These are phyloP conservation scores for Coreoperca whiteheadi DNA, from an alignment of 2,113 vertebrate genomes.

Conservation along the genomic window DNA sequence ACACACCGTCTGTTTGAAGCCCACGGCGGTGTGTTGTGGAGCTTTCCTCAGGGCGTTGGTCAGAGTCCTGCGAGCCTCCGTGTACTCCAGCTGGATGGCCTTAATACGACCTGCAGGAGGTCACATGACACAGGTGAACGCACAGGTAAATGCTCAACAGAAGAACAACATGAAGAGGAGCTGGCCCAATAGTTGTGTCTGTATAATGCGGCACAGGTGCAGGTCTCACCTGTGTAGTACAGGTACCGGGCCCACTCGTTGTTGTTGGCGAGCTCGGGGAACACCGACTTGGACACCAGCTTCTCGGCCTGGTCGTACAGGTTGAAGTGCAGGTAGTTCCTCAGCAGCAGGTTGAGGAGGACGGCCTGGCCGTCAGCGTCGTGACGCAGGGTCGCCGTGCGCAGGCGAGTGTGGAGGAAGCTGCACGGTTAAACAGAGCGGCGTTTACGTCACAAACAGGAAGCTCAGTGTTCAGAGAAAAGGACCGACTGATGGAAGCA, in stretches of 20 bases:
- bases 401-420: conserved; percentile 93
- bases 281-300: conserved; percentile 96
- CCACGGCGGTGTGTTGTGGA: conserved; percentile 96
- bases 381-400: conserved; percentile 94
- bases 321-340: conserved; percentile 97
- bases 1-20: conserved; percentile 97
- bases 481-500: no score
- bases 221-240: conserved; percentile 92
- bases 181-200: no score
- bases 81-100: conserved; percentile 97
- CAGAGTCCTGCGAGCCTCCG: conserved; percentile 94
- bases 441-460: no score
- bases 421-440: conserved; percentile 49
- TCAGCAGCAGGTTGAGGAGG: conserved; percentile 94
- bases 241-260: conserved; percentile 99
- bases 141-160: no score
- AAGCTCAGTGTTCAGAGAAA: no score
- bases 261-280: conserved; percentile 98
- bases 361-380: conserved; percentile 96
- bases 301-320: conserved; percentile 98
- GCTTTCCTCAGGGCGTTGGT: conserved; percentile 97
- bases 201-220: not conserved
- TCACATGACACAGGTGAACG: conserved; percentile 37
- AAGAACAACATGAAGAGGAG: no score
- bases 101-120: conserved; percentile 92